These are phyloP conservation scores for Ctenopoma multispine DNA, from an alignment of 2,797 vertebrate genomes.

Conservation along the genomic window DNA sequence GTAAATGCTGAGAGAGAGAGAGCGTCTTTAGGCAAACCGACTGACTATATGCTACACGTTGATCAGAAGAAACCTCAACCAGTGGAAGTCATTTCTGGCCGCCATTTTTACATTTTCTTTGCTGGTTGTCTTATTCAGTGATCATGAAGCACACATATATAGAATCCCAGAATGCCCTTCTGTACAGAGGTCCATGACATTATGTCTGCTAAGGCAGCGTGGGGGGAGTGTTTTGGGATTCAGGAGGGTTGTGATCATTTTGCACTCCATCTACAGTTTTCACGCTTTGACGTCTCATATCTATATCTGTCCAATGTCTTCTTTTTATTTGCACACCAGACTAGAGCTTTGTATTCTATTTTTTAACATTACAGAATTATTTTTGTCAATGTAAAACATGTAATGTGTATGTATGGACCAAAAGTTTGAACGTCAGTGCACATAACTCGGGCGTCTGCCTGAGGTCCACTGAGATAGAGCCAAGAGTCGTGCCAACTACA, in stretches of 20 bases:
- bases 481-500: constrained; percentile 60
- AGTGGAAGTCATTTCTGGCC: constrained; percentile 76
- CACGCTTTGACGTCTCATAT: constrained; percentile 83
- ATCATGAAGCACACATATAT: constrained; percentile 79
- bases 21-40: constrained; percentile 60
- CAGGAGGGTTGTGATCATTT: constrained; percentile 75
- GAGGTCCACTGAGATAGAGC: constrained; percentile 73
- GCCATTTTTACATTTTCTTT: constrained; percentile 62
- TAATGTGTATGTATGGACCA: constrained; percentile 84
- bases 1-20: constrained; percentile 61
- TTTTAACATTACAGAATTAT: constrained; percentile 87
- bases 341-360: constrained; percentile 87
- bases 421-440: constrained; percentile 74
- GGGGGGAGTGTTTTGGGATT: constrained; percentile 2
- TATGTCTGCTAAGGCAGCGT: constrained; percentile 56
- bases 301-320: constrained; percentile 84
- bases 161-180: constrained; percentile 73
- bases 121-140: constrained; percentile 66
- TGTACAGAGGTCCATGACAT: constrained; percentile 67
- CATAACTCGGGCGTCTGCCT: constrained; percentile 58
- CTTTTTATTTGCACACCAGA: constrained; percentile 87
- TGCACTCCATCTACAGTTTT: constrained; percentile 87
- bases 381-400: constrained; percentile 84
- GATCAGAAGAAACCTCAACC: constrained; percentile 73
- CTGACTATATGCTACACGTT: constrained; percentile 52